Evolutionary conservation across 2,888 invertebrate species (phyloP), one percentile per base, ranked within the genome.

Genomic region (Cantharis rustica): DNA sequence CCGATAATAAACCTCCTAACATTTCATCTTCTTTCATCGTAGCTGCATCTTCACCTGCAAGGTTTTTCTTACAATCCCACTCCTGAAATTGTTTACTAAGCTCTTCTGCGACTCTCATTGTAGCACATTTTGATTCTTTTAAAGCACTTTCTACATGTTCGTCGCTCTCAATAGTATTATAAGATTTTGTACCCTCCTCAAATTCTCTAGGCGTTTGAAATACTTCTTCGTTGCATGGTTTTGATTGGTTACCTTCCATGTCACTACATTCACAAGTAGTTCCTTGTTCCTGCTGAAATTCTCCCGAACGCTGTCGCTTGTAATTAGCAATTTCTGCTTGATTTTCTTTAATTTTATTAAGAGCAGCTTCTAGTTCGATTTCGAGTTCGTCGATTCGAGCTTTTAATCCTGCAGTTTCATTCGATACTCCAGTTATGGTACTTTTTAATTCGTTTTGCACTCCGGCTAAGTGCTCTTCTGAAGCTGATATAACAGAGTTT

Each of bases 401-500:
- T 73, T 83, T 84, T 68, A 86, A 82, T 61, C 83, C 81, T 4
- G 75, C 63, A 0, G 84, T 85, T 82, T 87, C 87, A 16, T 80
- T 80, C 7, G 83, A 82, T 9, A 88, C 81, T 13, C 83, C 83
- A 16, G 83, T 80, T 61, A 88, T 87, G 0, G 87, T 86, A 47
- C 79, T 83, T 68, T 83, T 84, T 23, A 88, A 78, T 76, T 87
- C 82, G 15, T 81, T 81, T 80, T 88, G 86, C 4, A 87, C 83
- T 3, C 77, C 76, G 0, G 83, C 84, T 15, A 88, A 76, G 79
- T 87, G 84, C 80, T 86, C 84, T 80, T 87, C 86, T 0, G 87
- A 87, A 17, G 81, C 73, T 16, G 79, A 78, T 73, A 88, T 85
- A 11, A 87, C 17, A 63, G 70, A 75, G 27, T 86, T 84, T 76